Evolutionary conservation across 2,797 vertebrate genomes (phyloP).

Genomic region (Enteromius unitaeniatus): DNA sequence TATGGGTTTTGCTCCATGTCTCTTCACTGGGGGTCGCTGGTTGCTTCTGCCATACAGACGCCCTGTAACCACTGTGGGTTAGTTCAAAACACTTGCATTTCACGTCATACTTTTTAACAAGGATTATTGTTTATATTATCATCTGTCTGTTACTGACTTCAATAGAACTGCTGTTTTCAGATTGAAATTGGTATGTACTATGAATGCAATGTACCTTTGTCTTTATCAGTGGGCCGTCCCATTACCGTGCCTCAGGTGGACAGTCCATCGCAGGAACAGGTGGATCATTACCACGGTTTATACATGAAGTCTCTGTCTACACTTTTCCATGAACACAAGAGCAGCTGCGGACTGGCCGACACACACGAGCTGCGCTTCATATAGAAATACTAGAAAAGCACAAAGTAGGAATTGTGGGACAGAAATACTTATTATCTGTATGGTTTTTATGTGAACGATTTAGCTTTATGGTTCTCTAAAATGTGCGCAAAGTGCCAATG

Average conservation of each 20-base stretch:
- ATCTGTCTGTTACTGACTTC: neutral
- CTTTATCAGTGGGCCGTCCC: constrained; percentile 79
- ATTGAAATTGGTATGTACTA: neutral
- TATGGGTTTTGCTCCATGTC: constrained; percentile 86
- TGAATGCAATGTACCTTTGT: neutral
- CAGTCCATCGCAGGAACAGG: constrained; percentile 74
- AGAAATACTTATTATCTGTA: neutral
- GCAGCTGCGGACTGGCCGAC: constrained; percentile 77
- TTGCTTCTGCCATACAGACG: constrained; percentile 84
- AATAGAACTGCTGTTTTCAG: neutral
- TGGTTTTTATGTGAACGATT: neutral
- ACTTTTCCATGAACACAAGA: constrained; percentile 84
- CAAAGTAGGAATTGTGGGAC: neutral
- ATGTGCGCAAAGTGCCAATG: neutral
- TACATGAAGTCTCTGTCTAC: constrained; percentile 79
- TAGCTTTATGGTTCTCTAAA: neutral
- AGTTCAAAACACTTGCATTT: constrained; percentile 62
- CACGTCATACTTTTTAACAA: neutral
- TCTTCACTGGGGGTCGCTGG: constrained; percentile 87
- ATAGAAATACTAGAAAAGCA: constrained; percentile 59
- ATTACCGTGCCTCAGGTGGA: constrained; percentile 75
- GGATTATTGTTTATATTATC: neutral
- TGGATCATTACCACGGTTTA: constrained; percentile 79
- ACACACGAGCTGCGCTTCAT: constrained; percentile 76
- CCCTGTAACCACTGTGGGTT: constrained; percentile 88